Base-by-base conservation (phyloP, 2,888 invertebrate species). In the Drosophila flavopinicola region DNA sequence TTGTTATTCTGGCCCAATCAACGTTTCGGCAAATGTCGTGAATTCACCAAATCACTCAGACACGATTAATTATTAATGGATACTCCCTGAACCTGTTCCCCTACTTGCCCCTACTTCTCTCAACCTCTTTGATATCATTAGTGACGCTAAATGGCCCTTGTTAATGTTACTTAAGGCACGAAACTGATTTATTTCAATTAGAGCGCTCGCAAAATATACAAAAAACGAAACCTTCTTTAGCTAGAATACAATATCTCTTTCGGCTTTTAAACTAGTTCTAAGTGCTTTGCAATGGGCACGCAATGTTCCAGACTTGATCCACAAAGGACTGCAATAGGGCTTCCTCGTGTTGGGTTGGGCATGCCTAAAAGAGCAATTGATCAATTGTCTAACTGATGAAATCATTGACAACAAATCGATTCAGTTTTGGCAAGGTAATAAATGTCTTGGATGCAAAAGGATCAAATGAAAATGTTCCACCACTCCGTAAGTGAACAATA, bases 111-210 rank as follows among this genome's bases (percentile, higher is more conserved):
- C 6, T 4, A 10, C 4, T 6, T 10, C 24, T 24, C 24, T 38
- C 11, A 20, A n/a, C 10, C 15, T 41, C 10, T 44, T 69, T 74
- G 61, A 15, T 17, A 57, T 60, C 63, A 65, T 77, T 73, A 73
- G 60, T 41, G 45, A 37, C 48, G 37, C 29, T 70, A 51, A 71
- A 67, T 70, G 59, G 49, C 48, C 17, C 27, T 42, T 33, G 44
- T 39, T 68, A 44, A 39, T 30, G 15, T 24, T 49, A 25, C 13
- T 13, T 41, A 7, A 35, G 25, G 20, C 66, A 64, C 66, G 54
- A 66, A 37, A 51, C 58, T 66, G 59, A 63, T 75, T 76, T 54
- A 67, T 75, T 72, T 79, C 68, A 72, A 79, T 71, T 64, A 71
- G 48, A 32, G 38, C 30, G 17, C n/a, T n/a, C 24, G 7, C 23